Base-by-base conservation (phyloP, 2,888 invertebrate species). In the Bellardia pandia region DNA sequence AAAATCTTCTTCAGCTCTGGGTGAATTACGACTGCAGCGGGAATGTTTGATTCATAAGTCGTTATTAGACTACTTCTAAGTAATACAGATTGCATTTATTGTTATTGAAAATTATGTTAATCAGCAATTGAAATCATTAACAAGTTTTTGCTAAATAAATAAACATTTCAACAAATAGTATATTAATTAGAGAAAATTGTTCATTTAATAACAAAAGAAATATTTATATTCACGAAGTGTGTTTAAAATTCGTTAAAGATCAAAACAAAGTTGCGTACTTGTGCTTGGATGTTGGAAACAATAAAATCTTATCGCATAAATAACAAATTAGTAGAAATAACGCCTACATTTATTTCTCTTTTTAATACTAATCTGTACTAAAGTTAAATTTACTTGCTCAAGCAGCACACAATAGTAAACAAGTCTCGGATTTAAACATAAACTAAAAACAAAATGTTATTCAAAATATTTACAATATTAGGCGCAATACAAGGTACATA, bases 401-500 rank as follows among this genome's bases (percentile, higher is more conserved):
- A 40, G 45, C 48, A 4, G n/a, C 62, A 37, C 8, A 53, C 45
- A 83, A 40, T 23, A 37, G 71, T 71, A 62, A 71, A 62, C 77
- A 83, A 56, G 64, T 58, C 2, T 45, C 45, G 37, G 13, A 56
- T 56, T 66, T 16, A 16, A 76, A 58, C 37, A n/a, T n/a, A 30
- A 42, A 11, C 51, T 68, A n/a, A 11, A 30, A 33, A 60, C 16
- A 77, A 76, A 58, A 77, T 81, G 81, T 6, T 77, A 42, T 53
- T 72, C 13, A 37, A 82, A 42, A 30, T 58, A 7, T 40, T 58
- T 16, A 30, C 53, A 23, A 11, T 74, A 74, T 33, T 74, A 42
- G 11, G 77, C 8, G 40, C 16, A 40, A 33, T 58, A 42, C 11
- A 68, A 86, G 77, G 86, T 86, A n/a, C n/a, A n/a, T n/a, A 77